A percentile compares a stretch with the other conserved stretches of the same genome.
These are phyloP conservation scores for Phania funesta DNA, from an alignment of 2,888 invertebrate genomes.

Conservation along the genomic window DNA sequence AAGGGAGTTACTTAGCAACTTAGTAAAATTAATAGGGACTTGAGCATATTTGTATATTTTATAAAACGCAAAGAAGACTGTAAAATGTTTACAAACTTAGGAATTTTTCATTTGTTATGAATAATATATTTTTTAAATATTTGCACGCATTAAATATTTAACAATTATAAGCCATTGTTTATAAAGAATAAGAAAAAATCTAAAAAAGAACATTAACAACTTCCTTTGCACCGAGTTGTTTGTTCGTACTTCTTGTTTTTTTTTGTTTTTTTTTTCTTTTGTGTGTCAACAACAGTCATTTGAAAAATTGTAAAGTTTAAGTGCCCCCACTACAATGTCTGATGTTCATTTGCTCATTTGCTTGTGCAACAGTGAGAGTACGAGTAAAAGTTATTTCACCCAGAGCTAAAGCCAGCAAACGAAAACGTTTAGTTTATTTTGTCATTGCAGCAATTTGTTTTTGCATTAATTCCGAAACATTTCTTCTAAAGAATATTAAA, in stretches of 20 bases:
- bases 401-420: slow-evolving; percentile 3
- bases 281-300: slow-evolving; percentile 48
- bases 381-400: slow-evolving; percentile 3
- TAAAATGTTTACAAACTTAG: slow-evolving; percentile 19
- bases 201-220: slow-evolving; percentile 24
- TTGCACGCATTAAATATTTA: slow-evolving; percentile 37
- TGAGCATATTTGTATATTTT: no score
- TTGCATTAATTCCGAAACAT: slow-evolving; percentile 54
- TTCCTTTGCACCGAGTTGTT: slow-evolving; percentile 36
- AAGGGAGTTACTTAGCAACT: no score
- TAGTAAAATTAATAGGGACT: no score
- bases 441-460: slow-evolving; percentile 3
- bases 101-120: slow-evolving; percentile 3
- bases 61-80: no score
- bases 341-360: slow-evolving; percentile 37
- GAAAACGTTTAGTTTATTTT: slow-evolving; percentile 2
- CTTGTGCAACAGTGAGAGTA: slow-evolving; percentile 2
- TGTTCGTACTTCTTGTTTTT: not conserved
- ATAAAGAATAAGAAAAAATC: not conserved
- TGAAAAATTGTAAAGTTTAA: slow-evolving; percentile 30
- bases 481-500: slow-evolving; percentile 37
- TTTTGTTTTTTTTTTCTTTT: no score
- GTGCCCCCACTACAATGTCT: slow-evolving; percentile 22
- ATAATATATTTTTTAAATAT: slow-evolving; percentile 15
- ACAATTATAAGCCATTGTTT: slow-evolving; percentile 37